Evolutionary conservation across 2,113 vertebrate species (phyloP), one percentile per base, ranked within the genome.

Genomic region (Nerophis lumbriciformis): DNA sequence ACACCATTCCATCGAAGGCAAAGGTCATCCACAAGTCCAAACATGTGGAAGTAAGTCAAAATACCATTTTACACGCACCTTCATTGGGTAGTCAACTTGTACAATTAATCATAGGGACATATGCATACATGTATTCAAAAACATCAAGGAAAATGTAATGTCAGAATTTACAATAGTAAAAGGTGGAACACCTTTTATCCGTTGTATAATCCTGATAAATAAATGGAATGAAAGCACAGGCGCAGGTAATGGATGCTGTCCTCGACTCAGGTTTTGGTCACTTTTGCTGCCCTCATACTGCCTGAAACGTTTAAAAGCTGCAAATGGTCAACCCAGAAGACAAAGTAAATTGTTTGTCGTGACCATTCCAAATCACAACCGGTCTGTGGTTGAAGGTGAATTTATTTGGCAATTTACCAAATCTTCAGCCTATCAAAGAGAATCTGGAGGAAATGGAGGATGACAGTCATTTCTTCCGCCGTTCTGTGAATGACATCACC

Each of bases 1-100:
- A 90, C 53, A 73, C 86, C 59, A 90, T 98, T 80, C 95, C 94
- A 72, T 93, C 93, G 61, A 97, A 94, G 89, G 95, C 96, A 16
- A 91, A 94, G 76, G 94, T 99, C 76, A 98, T 99, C 79, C 96
- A 97, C 77, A 87, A 95, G 86, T 96, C 97, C 61, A 98, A 93
- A 79, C 89, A 80, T 0, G 28, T 86, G 35, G 82, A 93, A 82
- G 92, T 51, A 66, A 21, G 39, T 15, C 44, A 19, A 44, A 0
- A 21, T 45, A 12, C 11, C 11, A 45, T 12, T 12, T 45, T 45
- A 45, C 5, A 12, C 42, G 6, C 42, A 11, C 11, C 42, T 45
- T 12, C 42, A 45, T 12, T 4, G 10, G 3, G 28, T 0, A 28
- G 28, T 28, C 28, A 28, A 28, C 28, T 28, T 28, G 28, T 28